phyloP scores from a whole-genome alignment of 2,888 invertebrate species.

The Drosophila formosana region DNA sequence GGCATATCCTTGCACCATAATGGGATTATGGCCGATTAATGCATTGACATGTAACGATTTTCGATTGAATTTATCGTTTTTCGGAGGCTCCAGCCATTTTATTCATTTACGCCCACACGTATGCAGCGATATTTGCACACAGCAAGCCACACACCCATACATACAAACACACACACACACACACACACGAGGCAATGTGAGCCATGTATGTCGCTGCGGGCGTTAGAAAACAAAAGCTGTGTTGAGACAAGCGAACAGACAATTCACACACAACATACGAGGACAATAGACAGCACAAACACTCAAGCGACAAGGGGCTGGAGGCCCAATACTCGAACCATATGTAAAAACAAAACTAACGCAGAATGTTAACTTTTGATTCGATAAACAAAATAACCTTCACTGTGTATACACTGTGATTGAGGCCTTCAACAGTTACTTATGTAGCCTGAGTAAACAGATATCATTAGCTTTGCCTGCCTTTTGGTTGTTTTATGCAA shows the following conservation, averaged over 20 bases:
- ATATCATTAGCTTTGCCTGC: background rate
- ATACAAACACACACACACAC: conserved; percentile 28
- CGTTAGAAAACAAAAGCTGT: conserved; percentile 79
- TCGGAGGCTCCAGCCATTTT: conserved; percentile 81
- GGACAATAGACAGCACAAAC: conserved; percentile 16
- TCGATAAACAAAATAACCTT: conserved; percentile 34
- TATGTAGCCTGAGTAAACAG: background rate
- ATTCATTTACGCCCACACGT: conserved; percentile 83
- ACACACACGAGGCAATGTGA: conserved; percentile 12
- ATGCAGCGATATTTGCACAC: conserved; percentile 77
- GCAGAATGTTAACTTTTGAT: conserved; percentile 62
- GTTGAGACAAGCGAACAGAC: conserved; percentile 61
- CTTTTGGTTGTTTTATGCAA: too few relatives aligned
- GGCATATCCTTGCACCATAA: conserved; percentile 84
- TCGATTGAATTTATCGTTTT: conserved; percentile 85
- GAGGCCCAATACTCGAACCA: conserved; percentile 35
- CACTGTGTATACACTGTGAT: conserved; percentile 47
- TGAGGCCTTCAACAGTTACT: background rate
- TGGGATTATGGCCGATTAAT: conserved; percentile 86
- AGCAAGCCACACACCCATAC: conserved; percentile 26
- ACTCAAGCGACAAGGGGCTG: conserved; percentile 27
- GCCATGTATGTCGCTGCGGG: conserved; percentile 73
- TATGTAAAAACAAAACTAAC: conserved; percentile 71
- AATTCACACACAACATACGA: conserved; percentile 11
- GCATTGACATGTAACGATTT: conserved; percentile 86